A percentile compares a stretch with the other conserved stretches of the same genome.
Evolutionary conservation across 2,888 invertebrate genomes (phyloP).

Genomic region (Eurytoma californica): DNA sequence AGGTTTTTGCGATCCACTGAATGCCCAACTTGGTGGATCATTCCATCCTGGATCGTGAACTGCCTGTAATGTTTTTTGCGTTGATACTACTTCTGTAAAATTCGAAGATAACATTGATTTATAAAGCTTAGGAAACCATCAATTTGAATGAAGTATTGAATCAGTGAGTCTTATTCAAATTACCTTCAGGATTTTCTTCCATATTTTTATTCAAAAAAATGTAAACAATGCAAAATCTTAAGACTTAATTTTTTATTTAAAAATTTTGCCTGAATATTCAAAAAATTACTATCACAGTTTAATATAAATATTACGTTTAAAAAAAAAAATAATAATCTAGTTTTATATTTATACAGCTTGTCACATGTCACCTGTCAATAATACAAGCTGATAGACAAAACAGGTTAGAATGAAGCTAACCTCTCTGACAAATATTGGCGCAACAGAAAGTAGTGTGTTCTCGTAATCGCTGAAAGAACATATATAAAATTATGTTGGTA

Average conservation of each 20-base stretch:
- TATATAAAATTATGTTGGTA: background rate
- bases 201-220: conserved; percentile 32
- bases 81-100: conserved; percentile 60
- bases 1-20: conserved; percentile 54
- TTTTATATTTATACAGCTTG: conserved; percentile 12
- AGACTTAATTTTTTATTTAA: background rate
- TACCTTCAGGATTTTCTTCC: conserved; percentile 47
- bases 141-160: background rate
- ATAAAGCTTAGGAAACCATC: no score
- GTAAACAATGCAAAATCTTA: background rate
- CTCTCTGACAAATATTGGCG: background rate
- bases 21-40: conserved; percentile 72
- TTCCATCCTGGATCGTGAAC: conserved; percentile 72
- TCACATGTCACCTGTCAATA: conserved; percentile 40
- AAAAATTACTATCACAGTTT: background rate
- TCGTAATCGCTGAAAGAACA: background rate
- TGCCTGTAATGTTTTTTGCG: conserved; percentile 67
- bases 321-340: conserved; percentile 3
- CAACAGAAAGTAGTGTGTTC: background rate
- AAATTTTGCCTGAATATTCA: background rate
- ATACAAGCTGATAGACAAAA: background rate
- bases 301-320: background rate
- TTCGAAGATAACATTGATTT: no score
- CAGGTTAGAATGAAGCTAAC: conserved; percentile 31
- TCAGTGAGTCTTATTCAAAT: background rate